Evolutionary conservation across 2,888 invertebrate genomes (phyloP).

Genomic region (Amiota mariae): DNA sequence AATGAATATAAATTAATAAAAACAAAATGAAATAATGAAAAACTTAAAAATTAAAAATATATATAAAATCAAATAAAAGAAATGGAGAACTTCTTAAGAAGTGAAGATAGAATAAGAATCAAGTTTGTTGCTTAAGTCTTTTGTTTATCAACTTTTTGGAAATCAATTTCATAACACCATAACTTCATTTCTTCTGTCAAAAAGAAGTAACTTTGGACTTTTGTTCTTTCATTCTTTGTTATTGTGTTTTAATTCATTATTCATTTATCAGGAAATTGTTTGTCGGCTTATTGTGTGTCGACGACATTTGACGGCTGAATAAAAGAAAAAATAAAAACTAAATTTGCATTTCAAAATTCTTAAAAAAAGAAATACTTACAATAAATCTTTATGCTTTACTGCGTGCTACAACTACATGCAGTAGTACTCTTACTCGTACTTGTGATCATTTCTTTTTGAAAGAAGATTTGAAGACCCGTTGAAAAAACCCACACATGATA

Average conservation of each 20-base stretch:
- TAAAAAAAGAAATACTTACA: constrained; percentile 23
- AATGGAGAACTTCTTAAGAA: not conserved
- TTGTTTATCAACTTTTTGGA: constrained; percentile 62
- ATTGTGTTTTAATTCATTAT: not conserved
- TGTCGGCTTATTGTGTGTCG: constrained; percentile 41
- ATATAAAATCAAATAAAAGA: not conserved
- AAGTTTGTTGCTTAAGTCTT: constrained; percentile 60
- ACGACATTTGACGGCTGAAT: too few species aligned
- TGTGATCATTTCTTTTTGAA: not conserved
- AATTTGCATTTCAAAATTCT: constrained; percentile 57
- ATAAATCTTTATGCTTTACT: not conserved
- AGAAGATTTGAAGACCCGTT: not conserved
- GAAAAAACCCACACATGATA: constrained; percentile 10
- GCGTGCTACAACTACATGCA: not conserved
- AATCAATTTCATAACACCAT: constrained; percentile 53
- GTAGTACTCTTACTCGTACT: not conserved
- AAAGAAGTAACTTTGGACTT: constrained; percentile 34
- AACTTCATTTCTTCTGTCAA: not conserved
- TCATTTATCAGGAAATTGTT: constrained; percentile 60
- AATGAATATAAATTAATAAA: not conserved
- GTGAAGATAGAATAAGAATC: constrained; percentile 25
- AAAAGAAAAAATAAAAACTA: constrained; percentile 9
- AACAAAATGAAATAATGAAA: not conserved
- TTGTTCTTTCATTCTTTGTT: not conserved
- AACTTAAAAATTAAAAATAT: not conserved